Evolutionary conservation across 2,113 vertebrate genomes (phyloP), one percentile per base, ranked within the genome.

Genomic region (Brachyhypopomus occidentalis): DNA sequence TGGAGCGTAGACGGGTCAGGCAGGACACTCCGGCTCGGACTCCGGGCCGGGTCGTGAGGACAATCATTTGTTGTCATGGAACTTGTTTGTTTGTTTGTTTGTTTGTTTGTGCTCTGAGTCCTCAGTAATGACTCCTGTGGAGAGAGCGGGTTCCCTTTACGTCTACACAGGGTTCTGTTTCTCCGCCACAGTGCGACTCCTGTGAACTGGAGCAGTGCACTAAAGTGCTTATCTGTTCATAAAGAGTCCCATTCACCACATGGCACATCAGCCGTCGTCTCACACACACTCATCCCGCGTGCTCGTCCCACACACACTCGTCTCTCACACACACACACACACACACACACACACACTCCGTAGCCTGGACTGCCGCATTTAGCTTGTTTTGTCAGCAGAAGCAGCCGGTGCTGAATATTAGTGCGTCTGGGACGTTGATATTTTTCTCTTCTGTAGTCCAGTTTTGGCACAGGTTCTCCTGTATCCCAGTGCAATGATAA

Each of bases 141-240:
- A 11, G 41, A 6, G 41, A 67, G 4, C 17, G 2, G 30, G 34
- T n/a, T 11, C 36, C 3, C 12, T n/a, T 9, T 7, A 41, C 36
- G 41, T 2, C 34, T 41, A 0, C 8, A 34, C 6, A 27, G 20
- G 64, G 1, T 4, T 69, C 17, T 38, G 2, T 36, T 45, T 1
- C 5, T n/a, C 34, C 30, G 16, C 27, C 30, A 19, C 5, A 20
- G 66, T n/a, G 17, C 38, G 36, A 38, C 36, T 70, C 66, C 36
- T 20, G 16, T 34, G n/a, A 70, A 70, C n/a, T 70, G 34, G 20
- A 70, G 66, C 34, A 38, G 64, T 34, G 22, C 36, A 25, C 38
- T 70, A 70, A 70, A 70, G 19, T 22, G 34, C 36, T 41, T 70
- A 20, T 70, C 34, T 70, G 66, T 41, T n/a, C 38, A 70, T 41